Evolutionary conservation across 2,888 invertebrate genomes (phyloP).

Genomic region (Panorpa germanica): DNA sequence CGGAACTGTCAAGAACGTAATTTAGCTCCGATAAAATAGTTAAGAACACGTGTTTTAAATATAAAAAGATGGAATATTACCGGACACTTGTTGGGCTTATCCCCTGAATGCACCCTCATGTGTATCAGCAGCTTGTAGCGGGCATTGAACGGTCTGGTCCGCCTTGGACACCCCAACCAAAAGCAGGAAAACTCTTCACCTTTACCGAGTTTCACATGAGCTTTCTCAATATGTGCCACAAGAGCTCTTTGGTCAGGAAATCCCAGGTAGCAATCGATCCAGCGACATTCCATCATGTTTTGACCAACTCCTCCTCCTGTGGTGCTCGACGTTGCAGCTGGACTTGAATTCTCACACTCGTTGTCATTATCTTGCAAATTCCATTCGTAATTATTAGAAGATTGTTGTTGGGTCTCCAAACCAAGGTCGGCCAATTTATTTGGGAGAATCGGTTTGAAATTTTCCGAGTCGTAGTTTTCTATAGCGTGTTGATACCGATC

Average conservation of each 20-base stretch:
- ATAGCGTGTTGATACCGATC: conserved; percentile 6
- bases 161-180: conserved; percentile 83
- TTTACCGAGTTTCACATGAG: conserved; percentile 73
- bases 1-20: too few relatives aligned
- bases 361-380: background rate
- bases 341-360: background rate
- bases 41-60: background rate
- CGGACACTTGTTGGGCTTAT: conserved; percentile 94
- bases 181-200: conserved; percentile 83
- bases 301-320: conserved; percentile 4
- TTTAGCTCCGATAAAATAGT: conserved; percentile 1
- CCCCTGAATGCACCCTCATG: conserved; percentile 94
- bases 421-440: too few relatives aligned
- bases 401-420: too few relatives aligned
- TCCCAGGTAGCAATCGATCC: conserved; percentile 68
- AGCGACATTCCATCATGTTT: conserved; percentile 38
- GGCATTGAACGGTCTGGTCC: conserved; percentile 87
- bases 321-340: background rate
- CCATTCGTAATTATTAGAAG: too few relatives aligned
- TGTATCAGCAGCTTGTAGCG: conserved; percentile 93
- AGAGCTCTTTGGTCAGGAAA: conserved; percentile 64
- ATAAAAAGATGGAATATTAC: too few relatives aligned
- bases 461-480: conserved; percentile 24
- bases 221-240: conserved; percentile 67
- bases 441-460: too few relatives aligned